Evolutionary conservation across 2,113 vertebrate genomes (phyloP).

Genomic region (Sminthopsis crassicaudata): DNA sequence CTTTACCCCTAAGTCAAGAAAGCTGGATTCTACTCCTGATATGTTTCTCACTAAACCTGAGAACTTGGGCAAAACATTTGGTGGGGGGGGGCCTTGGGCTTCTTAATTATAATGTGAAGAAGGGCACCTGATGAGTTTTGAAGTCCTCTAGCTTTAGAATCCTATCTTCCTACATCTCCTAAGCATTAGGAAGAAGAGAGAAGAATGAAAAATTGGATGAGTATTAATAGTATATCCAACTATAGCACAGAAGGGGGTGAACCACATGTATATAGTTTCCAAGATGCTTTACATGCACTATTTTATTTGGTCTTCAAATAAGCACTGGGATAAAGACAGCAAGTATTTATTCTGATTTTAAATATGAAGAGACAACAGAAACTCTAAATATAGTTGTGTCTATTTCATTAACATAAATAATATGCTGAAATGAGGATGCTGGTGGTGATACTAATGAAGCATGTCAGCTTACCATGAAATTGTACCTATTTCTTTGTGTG

Average conservation of each 20-base stretch:
- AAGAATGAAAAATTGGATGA: background rate
- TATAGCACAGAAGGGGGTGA: background rate
- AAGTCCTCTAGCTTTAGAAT: background rate
- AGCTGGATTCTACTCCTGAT: background rate
- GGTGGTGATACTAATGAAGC: background rate
- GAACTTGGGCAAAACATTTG: background rate
- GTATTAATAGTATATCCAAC: background rate
- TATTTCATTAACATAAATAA: background rate
- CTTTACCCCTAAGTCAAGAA: background rate
- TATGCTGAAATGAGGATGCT: background rate
- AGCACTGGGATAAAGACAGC: background rate
- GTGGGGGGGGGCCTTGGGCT: background rate
- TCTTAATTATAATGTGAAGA: background rate
- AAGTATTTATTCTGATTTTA: background rate
- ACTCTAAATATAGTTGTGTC: background rate
- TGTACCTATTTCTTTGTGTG: rapidly evolving
- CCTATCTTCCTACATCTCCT: background rate
- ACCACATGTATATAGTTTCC: background rate
- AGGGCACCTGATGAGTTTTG: background rate
- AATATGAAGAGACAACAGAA: background rate
- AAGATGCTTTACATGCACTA: background rate
- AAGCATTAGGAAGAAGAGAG: background rate
- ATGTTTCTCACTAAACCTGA: background rate
- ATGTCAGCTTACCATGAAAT: background rate
- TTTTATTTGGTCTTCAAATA: background rate